Percentiles rank a stretch among this genome's conserved stretches.
Conservation (phyloP, 2,113 vertebrate species). For the Cygnus buccinator region DNA sequence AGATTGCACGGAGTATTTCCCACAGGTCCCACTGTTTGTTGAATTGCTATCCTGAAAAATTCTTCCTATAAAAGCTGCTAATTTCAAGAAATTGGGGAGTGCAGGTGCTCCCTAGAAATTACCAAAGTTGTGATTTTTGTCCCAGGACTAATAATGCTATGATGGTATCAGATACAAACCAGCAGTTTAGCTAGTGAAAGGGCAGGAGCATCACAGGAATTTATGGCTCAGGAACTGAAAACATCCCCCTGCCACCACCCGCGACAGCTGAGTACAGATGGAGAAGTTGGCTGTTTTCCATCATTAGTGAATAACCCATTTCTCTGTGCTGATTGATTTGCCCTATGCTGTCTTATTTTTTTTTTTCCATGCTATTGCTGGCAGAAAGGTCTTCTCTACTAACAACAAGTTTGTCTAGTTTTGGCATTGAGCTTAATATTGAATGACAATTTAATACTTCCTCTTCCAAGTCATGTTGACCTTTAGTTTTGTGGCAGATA, state of each 20-base stretch:
- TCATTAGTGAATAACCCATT: slow-evolving; percentile 32
- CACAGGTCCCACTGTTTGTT: background rate
- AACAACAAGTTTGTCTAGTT: background rate
- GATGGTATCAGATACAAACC: background rate
- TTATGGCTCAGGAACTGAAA: background rate
- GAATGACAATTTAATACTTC: slow-evolving; percentile 31
- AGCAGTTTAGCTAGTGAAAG: background rate
- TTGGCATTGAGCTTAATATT: background rate
- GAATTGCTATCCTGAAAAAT: background rate
- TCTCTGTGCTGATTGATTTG: slow-evolving; percentile 58
- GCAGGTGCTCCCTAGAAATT: background rate
- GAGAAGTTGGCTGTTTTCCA: slow-evolving; percentile 44
- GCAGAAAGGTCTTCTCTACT: slow-evolving; percentile 8
- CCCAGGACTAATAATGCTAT: background rate
- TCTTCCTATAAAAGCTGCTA: background rate
- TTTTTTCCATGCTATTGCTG: background rate
- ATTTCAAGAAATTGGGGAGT: background rate
- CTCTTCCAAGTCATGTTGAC: slow-evolving; percentile 6
- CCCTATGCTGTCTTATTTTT: background rate
- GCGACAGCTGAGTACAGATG: background rate
- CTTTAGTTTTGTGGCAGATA: background rate
- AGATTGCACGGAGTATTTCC: accelerated
- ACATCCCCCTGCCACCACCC: background rate
- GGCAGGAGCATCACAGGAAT: background rate
- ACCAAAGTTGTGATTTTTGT: background rate